phyloP scores from a whole-genome alignment of 1,140 invertebrate species.

The Saxidomus purpurata region DNA sequence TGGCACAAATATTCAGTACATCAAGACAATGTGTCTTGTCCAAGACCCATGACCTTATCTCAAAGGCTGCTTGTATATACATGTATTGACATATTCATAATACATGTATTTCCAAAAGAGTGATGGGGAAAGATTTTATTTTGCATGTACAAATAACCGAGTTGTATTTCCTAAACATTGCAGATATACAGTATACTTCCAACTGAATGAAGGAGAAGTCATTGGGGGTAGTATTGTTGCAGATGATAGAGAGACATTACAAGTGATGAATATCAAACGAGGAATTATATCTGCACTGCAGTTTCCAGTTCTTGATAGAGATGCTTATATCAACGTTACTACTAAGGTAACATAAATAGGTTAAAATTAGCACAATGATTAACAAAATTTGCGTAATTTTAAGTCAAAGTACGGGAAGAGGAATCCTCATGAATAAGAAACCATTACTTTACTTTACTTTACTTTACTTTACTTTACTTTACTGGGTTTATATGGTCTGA shows the following conservation, averaged over 20 bases:
- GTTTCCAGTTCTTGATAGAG: slow-evolving; percentile 28
- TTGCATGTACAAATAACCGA: neutral
- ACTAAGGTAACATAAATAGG: neutral
- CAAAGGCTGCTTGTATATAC: neutral
- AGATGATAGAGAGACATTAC: slow-evolving; percentile 18
- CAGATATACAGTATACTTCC: slow-evolving; percentile 45
- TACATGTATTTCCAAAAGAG: neutral
- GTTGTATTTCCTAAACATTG: neutral
- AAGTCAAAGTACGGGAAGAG: no score
- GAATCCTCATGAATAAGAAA: no score
- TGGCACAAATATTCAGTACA: neutral
- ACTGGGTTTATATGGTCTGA: no score
- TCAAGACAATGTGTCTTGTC: neutral
- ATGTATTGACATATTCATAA: neutral
- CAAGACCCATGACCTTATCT: neutral
- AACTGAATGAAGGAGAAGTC: slow-evolving; percentile 38
- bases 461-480: no score
- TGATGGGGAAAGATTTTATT: neutral
- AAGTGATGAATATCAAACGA: slow-evolving; percentile 46
- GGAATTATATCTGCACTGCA: slow-evolving; percentile 48
- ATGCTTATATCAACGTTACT: neutral
- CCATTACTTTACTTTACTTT: no score
- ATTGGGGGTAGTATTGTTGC: neutral
- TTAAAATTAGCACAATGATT: no score
- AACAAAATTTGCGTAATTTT: no score